Base-by-base conservation (phyloP, 2,797 vertebrate species). In the Spondyliosoma cantharus region DNA sequence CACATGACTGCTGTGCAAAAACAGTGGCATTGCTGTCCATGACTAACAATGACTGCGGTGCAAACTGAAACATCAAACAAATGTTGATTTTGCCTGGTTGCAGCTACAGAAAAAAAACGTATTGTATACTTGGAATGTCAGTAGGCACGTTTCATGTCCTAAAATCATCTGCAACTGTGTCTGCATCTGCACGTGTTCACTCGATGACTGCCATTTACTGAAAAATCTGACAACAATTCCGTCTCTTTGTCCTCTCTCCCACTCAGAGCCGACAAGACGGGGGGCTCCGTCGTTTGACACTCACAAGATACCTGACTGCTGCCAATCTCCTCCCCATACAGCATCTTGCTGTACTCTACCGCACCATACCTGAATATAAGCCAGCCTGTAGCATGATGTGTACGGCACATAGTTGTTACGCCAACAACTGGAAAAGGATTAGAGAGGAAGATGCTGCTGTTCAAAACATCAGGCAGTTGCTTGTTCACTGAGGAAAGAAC, bases 221-320 rank as follows among this genome's bases (percentile, higher is more conserved):
- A 3, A 43, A 32, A 13, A 67, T 58, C 45, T 57, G 16, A 71
- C 50, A 16, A 50, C 8, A 49, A 3, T 43, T 49, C 4, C 43
- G 16, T 77, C 17, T 63, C 25, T 76, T 22, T 42, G 29, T 64
- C 29, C 69, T 65, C 12, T 79, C n/a, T 79, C 49, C 56, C 53
- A 1, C 48, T 58, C 67, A 93, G 92, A 76, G 84, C 83, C 2
- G 89, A 89, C 58, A 88, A 74, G 70, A 88, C 65, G 83, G 84
- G 82, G n/a, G 85, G 67, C 83, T 90, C 86, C 0, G 74, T 80
- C 57, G 85, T 92, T 61, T 93, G 86, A 93, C 46, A 6, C 14
- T 16, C 37, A 24, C 19, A n/a, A 50, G 74, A 69, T 3, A 14
- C 50, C 12, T 73, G 78, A 43, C 45, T 61, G 73, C 85, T 49